Evolutionary conservation across 2,888 invertebrate genomes (phyloP), one percentile per base, ranked within the genome.

Genomic region (Aradus depressus): DNA sequence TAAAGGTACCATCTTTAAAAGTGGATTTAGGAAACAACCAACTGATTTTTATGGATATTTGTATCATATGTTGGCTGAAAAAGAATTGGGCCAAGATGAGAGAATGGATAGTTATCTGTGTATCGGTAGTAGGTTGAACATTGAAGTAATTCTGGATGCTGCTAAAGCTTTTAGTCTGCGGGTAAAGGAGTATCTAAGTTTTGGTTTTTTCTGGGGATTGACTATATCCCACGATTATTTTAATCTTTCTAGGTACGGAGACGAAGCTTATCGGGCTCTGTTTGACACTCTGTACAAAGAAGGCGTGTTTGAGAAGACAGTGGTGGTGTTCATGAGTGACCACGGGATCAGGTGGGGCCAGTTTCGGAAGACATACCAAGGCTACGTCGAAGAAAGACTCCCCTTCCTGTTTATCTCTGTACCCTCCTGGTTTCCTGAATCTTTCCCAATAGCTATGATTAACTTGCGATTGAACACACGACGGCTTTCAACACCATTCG

Each of bases 281-380:
- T 67, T 91, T 47, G 65, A 67, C 54, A 66, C 69, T 51, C 64
- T 83, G 45, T 68, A 76, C 31, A 60, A 66, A 0, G 64, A 70
- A 2, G 71, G 73, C 1, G 68, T 76, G 48, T 68, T 87, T 48
- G 75, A 84, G 45, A 73, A 77, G 22, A 86, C 87, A 0, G 72
- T 79, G 37, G 61, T 90, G 45, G 66, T 88, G 8, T 64, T 75
- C 37, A 72, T 91, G 71, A 91, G 91, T 66, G 93, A 93, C 64
- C 93, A 93, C 63, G 93, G 93, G 0, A 79, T 90, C 52, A 72
- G 92, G 54, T 91, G 85, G 81, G 92, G 91, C 2, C 74, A 74
- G 5, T 88, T 90, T 60, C 74, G 90, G 8, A 72, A 75, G 59
- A 91, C 91, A 0, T 86, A 84, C 66, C 87, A 91, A 68, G 88